Evolutionary conservation across 2,113 vertebrate species (phyloP), one percentile per base, ranked within the genome.

Genomic region (Jaculus jaculus): DNA sequence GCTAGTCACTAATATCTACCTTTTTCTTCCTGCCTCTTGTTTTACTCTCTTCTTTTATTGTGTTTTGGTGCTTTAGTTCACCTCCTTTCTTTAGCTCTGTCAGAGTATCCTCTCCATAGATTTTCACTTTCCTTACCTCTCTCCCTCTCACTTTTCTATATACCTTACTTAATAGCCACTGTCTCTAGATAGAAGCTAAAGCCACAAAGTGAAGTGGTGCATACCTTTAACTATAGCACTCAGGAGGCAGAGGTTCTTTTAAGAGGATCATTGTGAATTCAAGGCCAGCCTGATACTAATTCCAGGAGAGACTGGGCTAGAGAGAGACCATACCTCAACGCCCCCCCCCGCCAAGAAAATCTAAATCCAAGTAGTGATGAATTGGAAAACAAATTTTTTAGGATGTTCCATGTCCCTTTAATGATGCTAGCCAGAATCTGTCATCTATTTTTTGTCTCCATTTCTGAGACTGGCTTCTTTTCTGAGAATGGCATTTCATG

Each of bases 371-470:
- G 30, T 17, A 91, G 20, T 32, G 39, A 84, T 90, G n/a, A 87
- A 84, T 30, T 87, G 13, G 34, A 60, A 91, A 84, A 79, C 54
- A 28, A 91, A 34, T 69, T n/a, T 65, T 90, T 95, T 90, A 75
- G 11, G 37, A 63, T 60, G 81, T 89, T 28, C 26, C 73, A 39
- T 23, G 20, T 66, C 34, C 39, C 20, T 91, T 81, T 34, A 30
- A 66, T 37, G 73, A 84, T 30, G n/a, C 47, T 85, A 60, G n/a
- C 37, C 30, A 96, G 73, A 92, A 65, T 89, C 74, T 96, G 18
- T 20, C 30, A 87, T 88, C 30, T n/a, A 81, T 51, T 92, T 75
- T 61, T 8, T 85, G n/a, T 83, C 73, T 96, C 21, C 13, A 16
- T 83, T 87, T 90, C 94, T 86, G 32, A 54, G 12, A 83, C 42